Evolutionary conservation across 2,888 invertebrate genomes (phyloP), one percentile per base, ranked within the genome.

Genomic region (Acleris emargana): DNA sequence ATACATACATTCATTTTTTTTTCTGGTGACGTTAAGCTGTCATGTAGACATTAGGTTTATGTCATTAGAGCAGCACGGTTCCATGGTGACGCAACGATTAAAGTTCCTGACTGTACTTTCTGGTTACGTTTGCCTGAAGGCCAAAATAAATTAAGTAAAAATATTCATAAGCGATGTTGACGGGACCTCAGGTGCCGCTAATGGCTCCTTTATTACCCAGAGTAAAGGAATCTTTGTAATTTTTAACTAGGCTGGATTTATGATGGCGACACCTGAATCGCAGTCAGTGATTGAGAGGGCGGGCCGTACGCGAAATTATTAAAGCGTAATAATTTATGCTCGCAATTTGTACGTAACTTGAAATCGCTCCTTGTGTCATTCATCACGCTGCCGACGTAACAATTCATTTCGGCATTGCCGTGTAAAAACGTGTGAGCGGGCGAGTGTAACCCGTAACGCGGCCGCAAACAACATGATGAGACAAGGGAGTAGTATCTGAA

Each of bases 311-410:
- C 83, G 84, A 85, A 88, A 91, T 91, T 89, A 90, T 89, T 90
- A 89, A 89, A 89, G 84, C 82, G 84, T 88, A 90, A 71, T 71
- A 70, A 91, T 90, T 91, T 91, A 91, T 91, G 88, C 87, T 82
- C 84, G 89, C 88, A 91, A 90, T 92, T 91, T 91, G 88, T 88
- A 88, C 87, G 87, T 83, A 81, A 86, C 88, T 89, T 87, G 85
- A 86, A 90, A 89, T 89, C 83, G 84, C 86, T 89, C 85, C 88
- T 91, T 88, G 86, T 80, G 80, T 88, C 89, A 88, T 91, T 86
- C 91, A 89, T 91, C 90, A 91, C 79, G 76, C 73, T 81, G 82
- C 80, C 80, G 77, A 73, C 69, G 72, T 73, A 77, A 72, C 85
- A 81, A 87, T 89, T 88, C 84, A 88, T 88, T 88, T 84, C 79